Base-by-base conservation (phyloP, 2,888 invertebrate genomes). In the Geotrupes spiniger region DNA sequence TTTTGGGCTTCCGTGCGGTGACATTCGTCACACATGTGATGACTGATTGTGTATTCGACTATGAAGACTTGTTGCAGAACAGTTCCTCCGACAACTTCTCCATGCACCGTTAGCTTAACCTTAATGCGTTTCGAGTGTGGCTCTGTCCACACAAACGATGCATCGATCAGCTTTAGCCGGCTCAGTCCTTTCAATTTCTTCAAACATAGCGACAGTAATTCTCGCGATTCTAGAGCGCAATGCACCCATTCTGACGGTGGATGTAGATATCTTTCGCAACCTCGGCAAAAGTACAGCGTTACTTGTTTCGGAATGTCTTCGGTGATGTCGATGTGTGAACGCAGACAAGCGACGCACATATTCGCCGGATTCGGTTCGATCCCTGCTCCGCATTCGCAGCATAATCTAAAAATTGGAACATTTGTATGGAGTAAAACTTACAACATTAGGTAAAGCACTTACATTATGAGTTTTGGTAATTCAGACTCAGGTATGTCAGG, bases 121-220 rank as follows among this genome's bases (percentile, higher is more conserved):
- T 97, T 98, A 42, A 99, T 85, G 57, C 99, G 82, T 73, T 93
- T 96, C 1, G 98, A 99, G 77, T 99, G 99, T 27, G 97, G 95
- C 69, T 99, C 99, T 6, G 99, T 99, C 98, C 98, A 99, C 2
- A 96, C 83, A 76, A 99, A 99, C 1, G 89, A 87, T 29, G 99
- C 99, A 79, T 99, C 98, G 44, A 97, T 79, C 10, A 99, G 76
- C 65, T 94, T 91, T 0, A 98, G 90, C 67, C 88, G 83, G 64
- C 83, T 88, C 4, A 98, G 75, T 0, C 93, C 93, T 72, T 90
- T 97, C 15, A 99, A 72, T 66, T 88, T 91, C 69, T 96, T 95
- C 41, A 99, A 76, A 63, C 99, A 99, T 1, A 99, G 71, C 0
- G 89, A 82, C 1, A 98, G 75, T 1, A 98, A 77, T 71, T 97